Base-by-base conservation (phyloP, 1,140 invertebrate species). In the Drosophila aff. region DNA sequence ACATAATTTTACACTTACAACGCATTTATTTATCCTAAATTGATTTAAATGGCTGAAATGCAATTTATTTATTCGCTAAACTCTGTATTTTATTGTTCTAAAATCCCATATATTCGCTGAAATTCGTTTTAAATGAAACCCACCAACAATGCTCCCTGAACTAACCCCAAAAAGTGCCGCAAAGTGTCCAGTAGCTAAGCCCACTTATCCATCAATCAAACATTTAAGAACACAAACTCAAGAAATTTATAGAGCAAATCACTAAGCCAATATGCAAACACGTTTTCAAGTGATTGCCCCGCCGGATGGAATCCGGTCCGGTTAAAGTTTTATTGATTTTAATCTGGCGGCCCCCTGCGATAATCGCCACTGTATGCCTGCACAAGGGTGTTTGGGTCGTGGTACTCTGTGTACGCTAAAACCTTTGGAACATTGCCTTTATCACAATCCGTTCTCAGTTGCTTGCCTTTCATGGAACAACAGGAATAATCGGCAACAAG, bases 311-410 rank as follows among this genome's bases (percentile, higher is more conserved):
- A 73, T 59, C 59, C 65, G 62, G 49, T 43, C 50, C 68, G 62
- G 50, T 43, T 50, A 68, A 73, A 40, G 64, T 57, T 76, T 75
- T 91, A 90, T 90, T 90, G 86, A 90, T 90, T 89, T 90, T 90
- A 90, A 90, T 90, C 85, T 46, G 64, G 61, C 50, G 10, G 41
- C 66, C 41, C 40, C 74, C 64, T 49, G 31, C 68, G 60, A 55
- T 75, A 59, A 79, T 87, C 80, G 74, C 58, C 64, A 61, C 66
- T 76, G 78, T 41, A 68, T 53, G 33, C 52, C 23, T 15, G 21
- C 53, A 57, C 65, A 52, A 79, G 63, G 69, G 50, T 40, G 33
- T 76, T 63, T 71, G 64, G 67, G 55, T 55, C 43, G 38, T 43
- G 44, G 60, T 47, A 50, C 52, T 38, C 3, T 55, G 8, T 55